Evolutionary conservation across 2,113 vertebrate genomes (phyloP).

Genomic region (Kryptolebias marmoratus): DNA sequence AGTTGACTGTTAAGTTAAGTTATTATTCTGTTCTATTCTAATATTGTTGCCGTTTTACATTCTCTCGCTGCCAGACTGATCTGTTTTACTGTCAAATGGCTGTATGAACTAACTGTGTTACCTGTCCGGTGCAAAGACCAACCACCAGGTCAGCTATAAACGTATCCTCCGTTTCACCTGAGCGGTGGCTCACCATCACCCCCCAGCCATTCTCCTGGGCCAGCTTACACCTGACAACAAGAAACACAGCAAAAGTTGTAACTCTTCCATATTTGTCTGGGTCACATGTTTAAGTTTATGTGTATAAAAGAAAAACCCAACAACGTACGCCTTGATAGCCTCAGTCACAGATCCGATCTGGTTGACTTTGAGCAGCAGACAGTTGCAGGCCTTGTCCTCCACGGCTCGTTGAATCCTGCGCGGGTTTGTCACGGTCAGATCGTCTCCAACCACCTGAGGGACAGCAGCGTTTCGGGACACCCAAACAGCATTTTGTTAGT

Average conservation of each 20-base stretch:
- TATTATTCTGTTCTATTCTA: not conserved
- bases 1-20: no score
- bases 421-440: constrained; percentile 92
- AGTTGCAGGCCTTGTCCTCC: constrained; percentile 93
- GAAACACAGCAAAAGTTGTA: not conserved
- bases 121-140: constrained; percentile 94
- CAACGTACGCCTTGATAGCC: constrained; percentile 92
- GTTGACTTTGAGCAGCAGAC: constrained; percentile 93
- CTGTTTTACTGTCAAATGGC: no score
- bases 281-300: not conserved
- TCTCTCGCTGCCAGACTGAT: no score
- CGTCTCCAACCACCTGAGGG: constrained; percentile 90
- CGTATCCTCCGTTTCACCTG: constrained; percentile 93
- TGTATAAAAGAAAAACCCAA: not conserved
- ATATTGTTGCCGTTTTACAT: not conserved
- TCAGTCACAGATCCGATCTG: constrained; percentile 93
- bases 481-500: not conserved
- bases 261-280: not conserved
- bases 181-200: constrained; percentile 95
- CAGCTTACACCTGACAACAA: constrained; percentile 86
- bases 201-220: constrained; percentile 96
- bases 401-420: constrained; percentile 89
- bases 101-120: constrained; percentile 54
- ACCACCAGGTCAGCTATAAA: constrained; percentile 96
- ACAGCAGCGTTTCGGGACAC: constrained; percentile 1